These are phyloP conservation scores for Sarcophilus harrisii DNA, from an alignment of 2,797 vertebrate species.

Conservation along the genomic window DNA sequence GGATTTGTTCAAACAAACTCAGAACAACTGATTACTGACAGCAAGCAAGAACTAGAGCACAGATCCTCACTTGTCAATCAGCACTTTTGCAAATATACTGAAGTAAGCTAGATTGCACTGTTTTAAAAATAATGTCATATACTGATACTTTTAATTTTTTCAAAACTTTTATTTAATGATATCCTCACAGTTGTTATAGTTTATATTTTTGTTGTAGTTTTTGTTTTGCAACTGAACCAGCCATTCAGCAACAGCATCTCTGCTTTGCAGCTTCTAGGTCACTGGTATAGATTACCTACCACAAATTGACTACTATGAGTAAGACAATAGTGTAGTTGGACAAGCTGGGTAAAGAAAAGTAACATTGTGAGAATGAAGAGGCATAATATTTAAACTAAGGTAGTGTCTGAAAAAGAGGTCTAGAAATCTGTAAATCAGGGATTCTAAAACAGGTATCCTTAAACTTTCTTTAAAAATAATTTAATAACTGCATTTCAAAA, in stretches of 20 bases:
- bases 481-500: no score
- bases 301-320: conserved; percentile 47
- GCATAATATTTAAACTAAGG: background rate
- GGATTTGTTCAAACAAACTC: background rate
- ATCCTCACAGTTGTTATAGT: background rate
- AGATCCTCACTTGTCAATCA: background rate
- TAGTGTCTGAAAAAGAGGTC: background rate
- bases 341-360: conserved; percentile 12
- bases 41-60: background rate
- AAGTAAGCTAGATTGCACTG: background rate
- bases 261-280: conserved; percentile 24
- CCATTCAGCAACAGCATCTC: background rate
- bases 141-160: conserved; percentile 11
- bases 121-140: conserved; percentile 35
- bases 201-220: background rate
- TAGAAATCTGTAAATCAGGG: background rate
- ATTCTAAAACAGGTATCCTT: background rate
- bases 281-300: conserved; percentile 40
- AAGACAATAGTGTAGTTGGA: conserved; percentile 18
- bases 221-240: background rate
- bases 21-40: background rate
- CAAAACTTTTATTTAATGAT: conserved; percentile 17
- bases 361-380: conserved; percentile 23
- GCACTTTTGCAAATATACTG: background rate
- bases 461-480: background rate